phyloP scores from a whole-genome alignment of 2,888 invertebrate genomes.

The Heliconius hortense region DNA sequence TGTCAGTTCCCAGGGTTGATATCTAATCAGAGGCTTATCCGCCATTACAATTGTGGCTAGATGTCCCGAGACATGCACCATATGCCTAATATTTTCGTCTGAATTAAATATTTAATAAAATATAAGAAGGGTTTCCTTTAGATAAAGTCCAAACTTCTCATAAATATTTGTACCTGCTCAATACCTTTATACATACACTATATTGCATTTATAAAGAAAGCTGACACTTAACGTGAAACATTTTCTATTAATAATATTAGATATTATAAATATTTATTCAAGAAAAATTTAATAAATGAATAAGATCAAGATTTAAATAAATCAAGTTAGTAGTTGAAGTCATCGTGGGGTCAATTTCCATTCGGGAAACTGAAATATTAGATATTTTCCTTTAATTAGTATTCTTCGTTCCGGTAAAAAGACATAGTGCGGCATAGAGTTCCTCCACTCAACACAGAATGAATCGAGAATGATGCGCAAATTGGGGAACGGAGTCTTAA shows the following conservation, averaged over 20 bases:
- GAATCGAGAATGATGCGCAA: too few relatives aligned
- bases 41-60: constrained; percentile 66
- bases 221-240: background rate
- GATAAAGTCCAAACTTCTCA: constrained; percentile 67
- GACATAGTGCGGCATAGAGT: too few relatives aligned
- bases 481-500: too few relatives aligned
- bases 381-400: too few relatives aligned
- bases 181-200: background rate
- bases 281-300: too few relatives aligned
- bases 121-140: constrained; percentile 63
- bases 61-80: constrained; percentile 53
- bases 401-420: too few relatives aligned
- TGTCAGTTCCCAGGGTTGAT: constrained; percentile 74
- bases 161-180: constrained; percentile 43
- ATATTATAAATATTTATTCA: background rate
- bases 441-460: too few relatives aligned
- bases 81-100: constrained; percentile 60
- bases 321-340: too few relatives aligned
- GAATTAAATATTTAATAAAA: constrained; percentile 78
- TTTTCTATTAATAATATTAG: background rate
- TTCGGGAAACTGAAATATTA: too few relatives aligned
- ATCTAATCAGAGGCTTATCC: constrained; percentile 77
- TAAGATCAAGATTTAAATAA: too few relatives aligned
- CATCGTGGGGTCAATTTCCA: too few relatives aligned
- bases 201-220: background rate